Conservation (phyloP, 2,888 invertebrate species). For the Lucinisca nassula region DNA sequence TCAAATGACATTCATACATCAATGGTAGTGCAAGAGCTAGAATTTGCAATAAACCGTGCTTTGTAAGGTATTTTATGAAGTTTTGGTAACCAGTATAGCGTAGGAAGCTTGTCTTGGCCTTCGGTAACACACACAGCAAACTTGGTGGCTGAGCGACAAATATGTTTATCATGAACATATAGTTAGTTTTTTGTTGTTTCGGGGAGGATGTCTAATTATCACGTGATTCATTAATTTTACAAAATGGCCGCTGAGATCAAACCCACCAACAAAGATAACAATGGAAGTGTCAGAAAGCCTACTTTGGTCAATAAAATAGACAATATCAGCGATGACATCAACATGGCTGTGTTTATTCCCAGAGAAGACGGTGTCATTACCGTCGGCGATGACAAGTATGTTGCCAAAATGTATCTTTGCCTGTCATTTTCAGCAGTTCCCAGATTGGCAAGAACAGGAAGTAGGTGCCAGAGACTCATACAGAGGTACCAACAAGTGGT, state of each 20-base stretch:
- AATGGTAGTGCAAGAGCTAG: too few species aligned
- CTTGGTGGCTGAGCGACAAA: too few species aligned
- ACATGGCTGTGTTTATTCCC: constrained; percentile 97
- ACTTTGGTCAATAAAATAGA: constrained; percentile 96
- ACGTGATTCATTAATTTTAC: constrained; percentile 79
- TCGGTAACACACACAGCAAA: too few species aligned
- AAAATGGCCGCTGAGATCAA: constrained; percentile 88
- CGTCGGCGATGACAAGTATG: constrained; percentile 98
- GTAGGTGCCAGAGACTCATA: constrained; percentile 8
- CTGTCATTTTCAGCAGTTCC: background rate
- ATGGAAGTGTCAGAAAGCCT: constrained; percentile 91
- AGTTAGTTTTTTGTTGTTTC: background rate
- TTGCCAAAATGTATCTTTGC: background rate
- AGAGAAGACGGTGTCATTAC: constrained; percentile 99
- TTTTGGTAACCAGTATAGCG: too few species aligned
- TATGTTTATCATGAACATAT: too few species aligned
- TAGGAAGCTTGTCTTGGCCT: too few species aligned
- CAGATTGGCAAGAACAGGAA: background rate
- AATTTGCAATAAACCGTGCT: too few species aligned
- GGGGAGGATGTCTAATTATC: constrained; percentile 54
- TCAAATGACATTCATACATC: too few species aligned
- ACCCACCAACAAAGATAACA: constrained; percentile 66
- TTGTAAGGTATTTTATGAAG: too few species aligned
- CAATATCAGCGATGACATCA: constrained; percentile 96
- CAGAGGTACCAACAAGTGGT: too few species aligned